These are phyloP conservation scores for Cepaea hortensis DNA, from an alignment of 2,888 invertebrate species.

Conservation along the genomic window DNA sequence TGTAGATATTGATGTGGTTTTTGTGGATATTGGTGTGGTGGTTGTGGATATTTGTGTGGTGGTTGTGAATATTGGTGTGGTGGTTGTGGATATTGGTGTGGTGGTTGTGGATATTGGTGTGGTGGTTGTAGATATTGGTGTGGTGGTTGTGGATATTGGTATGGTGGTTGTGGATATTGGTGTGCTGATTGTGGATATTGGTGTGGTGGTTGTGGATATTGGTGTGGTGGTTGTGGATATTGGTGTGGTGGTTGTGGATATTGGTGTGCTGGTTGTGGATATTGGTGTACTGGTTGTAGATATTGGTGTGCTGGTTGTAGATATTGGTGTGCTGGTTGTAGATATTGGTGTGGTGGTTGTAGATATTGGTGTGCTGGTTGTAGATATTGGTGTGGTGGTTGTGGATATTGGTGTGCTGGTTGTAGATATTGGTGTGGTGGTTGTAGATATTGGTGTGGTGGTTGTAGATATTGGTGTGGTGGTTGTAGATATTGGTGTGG, in stretches of 20 bases:
- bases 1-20: neutral
- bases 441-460: neutral
- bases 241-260: too few species aligned
- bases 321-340: neutral
- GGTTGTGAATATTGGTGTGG: neutral
- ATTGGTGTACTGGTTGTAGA: neutral
- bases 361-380: neutral
- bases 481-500: too few species aligned
- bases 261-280: neutral
- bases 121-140: neutral
- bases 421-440: neutral
- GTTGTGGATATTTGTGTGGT: neutral
- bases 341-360: neutral
- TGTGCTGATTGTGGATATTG: neutral
- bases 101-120: neutral
- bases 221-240: too few species aligned
- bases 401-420: conserved; percentile 1
- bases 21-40: neutral
- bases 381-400: neutral
- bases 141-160: neutral
- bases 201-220: neutral
- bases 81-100: neutral
- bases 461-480: neutral
- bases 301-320: conserved; percentile 24
- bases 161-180: conserved; percentile 3